Percentiles rank a stretch among this genome's conserved stretches.
Conservation (phyloP, 2,888 invertebrate genomes). For the Netelia melanura region DNA sequence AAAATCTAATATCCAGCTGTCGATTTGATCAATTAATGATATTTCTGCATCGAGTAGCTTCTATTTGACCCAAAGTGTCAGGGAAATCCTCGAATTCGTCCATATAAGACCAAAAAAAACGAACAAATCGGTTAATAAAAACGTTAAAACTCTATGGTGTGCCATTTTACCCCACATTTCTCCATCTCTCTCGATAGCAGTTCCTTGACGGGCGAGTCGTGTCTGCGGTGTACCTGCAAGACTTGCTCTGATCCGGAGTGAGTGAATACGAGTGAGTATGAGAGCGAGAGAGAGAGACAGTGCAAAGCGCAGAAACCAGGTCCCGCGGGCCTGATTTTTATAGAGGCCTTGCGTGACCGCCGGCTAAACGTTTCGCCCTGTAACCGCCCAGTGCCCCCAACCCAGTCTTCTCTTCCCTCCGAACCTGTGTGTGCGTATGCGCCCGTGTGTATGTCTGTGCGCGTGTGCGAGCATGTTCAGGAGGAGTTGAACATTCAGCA, state of each 20-base stretch:
- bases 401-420: slow-evolving; percentile 28
- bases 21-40: too few relatives aligned
- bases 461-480: not conserved
- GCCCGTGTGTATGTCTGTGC: not conserved
- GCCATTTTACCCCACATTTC: not conserved
- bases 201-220: not conserved
- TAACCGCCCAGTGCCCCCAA: slow-evolving; percentile 69
- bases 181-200: slow-evolving; percentile 15
- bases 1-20: not conserved
- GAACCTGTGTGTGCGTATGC: slow-evolving; percentile 30
- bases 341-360: slow-evolving; percentile 81
- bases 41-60: too few relatives aligned
- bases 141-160: not conserved
- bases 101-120: not conserved
- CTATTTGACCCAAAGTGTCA: too few relatives aligned
- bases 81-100: too few relatives aligned
- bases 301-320: slow-evolving; percentile 50
- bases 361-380: slow-evolving; percentile 80
- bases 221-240: slow-evolving; percentile 6
- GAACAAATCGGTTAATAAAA: not conserved
- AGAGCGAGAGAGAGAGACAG: slow-evolving; percentile 20
- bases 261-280: slow-evolving; percentile 25
- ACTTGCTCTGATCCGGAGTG: not conserved
- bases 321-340: slow-evolving; percentile 77
- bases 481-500: slow-evolving; percentile 10